Base-by-base conservation (phyloP, 2,888 invertebrate genomes). In the Flabesymbios commensalis region DNA sequence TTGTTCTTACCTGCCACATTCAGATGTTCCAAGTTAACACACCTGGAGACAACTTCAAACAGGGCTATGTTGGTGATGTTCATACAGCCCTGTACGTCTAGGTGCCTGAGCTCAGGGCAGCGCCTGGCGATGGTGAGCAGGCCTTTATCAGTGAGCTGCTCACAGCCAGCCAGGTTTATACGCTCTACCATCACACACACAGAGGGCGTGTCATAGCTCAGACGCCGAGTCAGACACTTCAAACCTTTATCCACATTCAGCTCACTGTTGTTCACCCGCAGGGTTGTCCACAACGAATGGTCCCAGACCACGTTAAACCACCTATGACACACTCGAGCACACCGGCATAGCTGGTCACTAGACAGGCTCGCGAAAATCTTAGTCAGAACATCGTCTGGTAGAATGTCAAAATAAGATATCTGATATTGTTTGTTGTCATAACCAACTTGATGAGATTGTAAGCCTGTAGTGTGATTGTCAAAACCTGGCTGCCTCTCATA, bases 271-370 rank as follows among this genome's bases (percentile, higher is more conserved):
- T 87, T 86, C 48, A 90, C 81, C 31, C 86, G 86, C 52, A 90
- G 88, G 45, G 86, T 86, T 68, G 88, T 86, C 92, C 92, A 92
- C 26, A 92, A 83, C 7, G 86, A 82, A 0, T 91, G 90, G 39
- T 89, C 88, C 92, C 92, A 92, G 41, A 89, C 90, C 32, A 91
- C 84, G 67, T 87, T 86, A 82, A 91, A 90, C 83, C 91, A 90
- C 52, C 91, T 85, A 26, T 89, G 85, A 76, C 90, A 91, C 3
- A 91, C 91, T 57, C 90, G 86, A 1, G 89, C 91, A 81, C 89
- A 89, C 19, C 75, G 71, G 78, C 90, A 90, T 72, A 91, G 83
- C 72, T 91, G 89, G 72, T 88, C 87, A 68, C 89, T 89, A 55
- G 87, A 86, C 52, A 92, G 83, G 86, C 88, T 88, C 59, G 87